These are phyloP conservation scores for Camponotus fellah DNA, from an alignment of 2,888 invertebrate species.

Conservation along the genomic window DNA sequence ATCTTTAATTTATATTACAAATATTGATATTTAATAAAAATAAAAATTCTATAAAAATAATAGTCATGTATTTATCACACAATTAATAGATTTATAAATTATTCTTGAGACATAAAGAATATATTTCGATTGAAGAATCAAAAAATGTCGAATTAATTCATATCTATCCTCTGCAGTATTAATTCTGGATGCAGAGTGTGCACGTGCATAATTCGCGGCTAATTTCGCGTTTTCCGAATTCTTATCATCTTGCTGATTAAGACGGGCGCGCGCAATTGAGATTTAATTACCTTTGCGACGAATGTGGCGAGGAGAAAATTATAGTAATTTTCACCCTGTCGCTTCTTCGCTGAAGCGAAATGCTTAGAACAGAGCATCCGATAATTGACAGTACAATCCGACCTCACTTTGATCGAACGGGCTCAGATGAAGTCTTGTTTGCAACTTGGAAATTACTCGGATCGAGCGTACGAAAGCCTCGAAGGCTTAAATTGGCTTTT, in stretches of 20 bases:
- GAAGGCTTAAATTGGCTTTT: constrained; percentile 38
- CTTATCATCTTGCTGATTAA: constrained; percentile 37
- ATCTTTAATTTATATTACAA: background rate
- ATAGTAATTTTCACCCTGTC: constrained; percentile 30
- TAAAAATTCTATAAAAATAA: background rate
- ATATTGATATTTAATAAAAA: background rate
- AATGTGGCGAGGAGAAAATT: constrained; percentile 34
- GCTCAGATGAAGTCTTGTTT: constrained; percentile 22
- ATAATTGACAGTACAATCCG: constrained; percentile 43
- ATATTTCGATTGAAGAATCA: background rate
- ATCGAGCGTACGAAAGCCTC: constrained; percentile 17
- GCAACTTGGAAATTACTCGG: constrained; percentile 27
- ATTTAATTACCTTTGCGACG: constrained; percentile 40
- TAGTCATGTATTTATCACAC: background rate
- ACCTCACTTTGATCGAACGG: constrained; percentile 13
- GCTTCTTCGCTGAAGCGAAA: constrained; percentile 18
- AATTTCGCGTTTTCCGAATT: constrained; percentile 28
- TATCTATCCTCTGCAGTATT: background rate
- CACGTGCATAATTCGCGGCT: constrained; percentile 1
- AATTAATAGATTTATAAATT: background rate
- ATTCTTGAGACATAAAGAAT: background rate
- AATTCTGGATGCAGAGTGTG: background rate
- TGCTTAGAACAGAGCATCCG: constrained; percentile 18
- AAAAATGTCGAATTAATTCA: constrained; percentile 7
- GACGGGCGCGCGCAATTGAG: constrained; percentile 36